Percentiles rank a stretch among this genome's conserved stretches.
These are phyloP conservation scores for Timema cristinae DNA, from an alignment of 2,888 invertebrate genomes.

Conservation along the genomic window DNA sequence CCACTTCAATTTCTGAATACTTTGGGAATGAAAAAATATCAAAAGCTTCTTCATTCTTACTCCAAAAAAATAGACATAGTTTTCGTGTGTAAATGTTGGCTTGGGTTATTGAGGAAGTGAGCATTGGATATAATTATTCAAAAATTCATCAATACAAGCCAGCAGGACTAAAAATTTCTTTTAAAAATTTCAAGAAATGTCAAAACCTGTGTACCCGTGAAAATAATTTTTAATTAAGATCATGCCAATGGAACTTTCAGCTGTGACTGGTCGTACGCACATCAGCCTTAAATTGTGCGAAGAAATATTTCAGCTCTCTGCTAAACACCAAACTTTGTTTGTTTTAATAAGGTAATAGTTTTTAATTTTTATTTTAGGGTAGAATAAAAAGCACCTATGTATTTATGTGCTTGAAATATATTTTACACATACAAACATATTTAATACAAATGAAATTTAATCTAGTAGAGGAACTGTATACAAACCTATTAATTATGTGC, in stretches of 20 bases:
- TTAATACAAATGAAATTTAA: too few relatives aligned
- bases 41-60: neutral
- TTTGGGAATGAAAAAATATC: neutral
- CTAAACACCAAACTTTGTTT: too few relatives aligned
- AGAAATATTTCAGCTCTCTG: neutral
- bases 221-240: neutral
- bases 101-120: conserved; percentile 7
- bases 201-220: conserved; percentile 12
- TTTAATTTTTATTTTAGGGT: too few relatives aligned
- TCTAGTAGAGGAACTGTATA: too few relatives aligned
- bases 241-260: neutral
- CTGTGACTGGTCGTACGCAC: neutral
- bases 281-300: neutral
- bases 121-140: neutral
- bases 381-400: too few relatives aligned
- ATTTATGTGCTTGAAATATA: too few relatives aligned
- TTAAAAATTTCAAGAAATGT: conserved; percentile 6
- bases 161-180: conserved; percentile 5
- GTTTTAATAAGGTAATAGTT: too few relatives aligned
- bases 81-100: neutral
- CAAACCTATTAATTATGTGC: too few relatives aligned
- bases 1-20: conserved; percentile 1
- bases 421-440: too few relatives aligned
- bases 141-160: neutral
- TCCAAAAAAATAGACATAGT: neutral